A percentile compares a stretch with the other conserved stretches of the same genome.
phyloP scores from a whole-genome alignment of 2,888 invertebrate genomes.

The Rhingia rostrata region DNA sequence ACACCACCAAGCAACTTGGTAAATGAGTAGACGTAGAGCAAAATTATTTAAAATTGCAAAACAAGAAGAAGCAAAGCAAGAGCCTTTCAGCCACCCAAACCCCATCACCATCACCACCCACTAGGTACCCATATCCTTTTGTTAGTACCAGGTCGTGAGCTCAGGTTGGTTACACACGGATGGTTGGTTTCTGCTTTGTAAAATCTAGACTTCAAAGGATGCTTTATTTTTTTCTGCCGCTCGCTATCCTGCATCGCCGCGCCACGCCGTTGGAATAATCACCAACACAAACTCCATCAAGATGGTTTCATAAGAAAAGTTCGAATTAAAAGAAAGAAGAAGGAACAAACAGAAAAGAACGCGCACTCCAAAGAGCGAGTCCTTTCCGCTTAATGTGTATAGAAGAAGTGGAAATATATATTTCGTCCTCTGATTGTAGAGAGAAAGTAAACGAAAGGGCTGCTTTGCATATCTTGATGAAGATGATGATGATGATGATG shows the following conservation, averaged over 20 bases:
- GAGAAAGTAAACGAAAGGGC: slow-evolving; percentile 74
- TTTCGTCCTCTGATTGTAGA: slow-evolving; percentile 69
- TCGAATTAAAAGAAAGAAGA: slow-evolving; percentile 70
- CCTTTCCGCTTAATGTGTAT: slow-evolving; percentile 70
- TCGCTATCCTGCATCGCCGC: slow-evolving; percentile 36
- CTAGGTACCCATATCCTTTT: slow-evolving; percentile 45
- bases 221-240: slow-evolving; percentile 55
- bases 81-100: slow-evolving; percentile 19
- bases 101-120: slow-evolving; percentile 7
- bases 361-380: slow-evolving; percentile 61
- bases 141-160: slow-evolving; percentile 66
- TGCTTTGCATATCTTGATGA: slow-evolving; percentile 75
- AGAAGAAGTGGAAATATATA: slow-evolving; percentile 60
- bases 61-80: slow-evolving; percentile 36
- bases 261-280: slow-evolving; percentile 60
- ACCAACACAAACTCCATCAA: slow-evolving; percentile 74
- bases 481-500: slow-evolving; percentile 57
- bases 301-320: slow-evolving; percentile 73
- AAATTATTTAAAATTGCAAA: slow-evolving; percentile 72
- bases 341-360: slow-evolving; percentile 52
- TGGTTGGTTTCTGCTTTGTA: slow-evolving; percentile 59
- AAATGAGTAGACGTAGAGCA: slow-evolving; percentile 73
- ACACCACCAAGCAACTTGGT: slow-evolving; percentile 29
- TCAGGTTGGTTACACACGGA: slow-evolving; percentile 72
- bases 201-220: slow-evolving; percentile 68